phyloP scores from a whole-genome alignment of 2,797 vertebrate genomes.

The Ciconia nigra region DNA sequence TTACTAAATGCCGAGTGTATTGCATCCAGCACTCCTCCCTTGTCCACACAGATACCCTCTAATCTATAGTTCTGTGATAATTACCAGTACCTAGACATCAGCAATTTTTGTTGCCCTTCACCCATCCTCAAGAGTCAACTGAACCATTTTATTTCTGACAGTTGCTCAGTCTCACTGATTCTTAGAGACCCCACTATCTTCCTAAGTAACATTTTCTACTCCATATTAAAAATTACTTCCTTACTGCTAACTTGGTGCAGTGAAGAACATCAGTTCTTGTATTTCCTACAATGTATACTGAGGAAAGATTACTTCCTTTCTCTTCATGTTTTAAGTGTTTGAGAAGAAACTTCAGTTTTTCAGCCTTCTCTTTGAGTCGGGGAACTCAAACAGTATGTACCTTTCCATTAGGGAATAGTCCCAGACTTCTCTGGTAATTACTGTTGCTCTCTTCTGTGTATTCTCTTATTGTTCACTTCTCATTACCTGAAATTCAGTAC shows the following conservation, averaged over 20 bases:
- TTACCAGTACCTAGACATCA: neutral
- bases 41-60: no score
- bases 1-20: neutral
- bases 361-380: neutral
- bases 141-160: neutral
- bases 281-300: neutral
- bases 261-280: neutral
- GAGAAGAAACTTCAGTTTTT: neutral
- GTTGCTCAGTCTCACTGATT: neutral
- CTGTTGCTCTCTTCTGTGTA: neutral
- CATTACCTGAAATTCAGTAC: neutral
- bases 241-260: neutral
- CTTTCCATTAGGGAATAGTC: neutral
- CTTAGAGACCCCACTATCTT: neutral
- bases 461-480: neutral
- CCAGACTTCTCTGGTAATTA: neutral
- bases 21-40: neutral
- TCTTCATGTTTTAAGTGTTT: neutral
- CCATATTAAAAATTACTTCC: neutral
- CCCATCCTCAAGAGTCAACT: neutral
- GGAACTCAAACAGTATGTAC: rapidly evolving
- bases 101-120: neutral
- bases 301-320: neutral
- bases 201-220: neutral
- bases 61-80: neutral